phyloP scores from a whole-genome alignment of 2,888 invertebrate species.

The Halocaridina rubra region DNA sequence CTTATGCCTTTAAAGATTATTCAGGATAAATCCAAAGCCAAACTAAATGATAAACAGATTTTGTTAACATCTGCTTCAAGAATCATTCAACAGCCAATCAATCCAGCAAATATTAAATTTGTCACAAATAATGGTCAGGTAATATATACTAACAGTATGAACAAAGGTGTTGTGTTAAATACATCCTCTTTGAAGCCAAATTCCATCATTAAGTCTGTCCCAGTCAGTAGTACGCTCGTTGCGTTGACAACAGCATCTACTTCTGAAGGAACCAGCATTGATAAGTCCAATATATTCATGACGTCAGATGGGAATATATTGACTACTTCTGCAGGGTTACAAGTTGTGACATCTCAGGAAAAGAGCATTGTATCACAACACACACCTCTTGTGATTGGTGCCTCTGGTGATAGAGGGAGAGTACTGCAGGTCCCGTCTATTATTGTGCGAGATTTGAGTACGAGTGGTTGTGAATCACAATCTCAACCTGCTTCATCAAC shows the following conservation, averaged over 20 bases:
- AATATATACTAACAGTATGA: conserved; percentile 10
- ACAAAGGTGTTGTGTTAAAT: not conserved
- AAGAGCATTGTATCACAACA: not conserved
- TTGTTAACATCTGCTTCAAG: not conserved
- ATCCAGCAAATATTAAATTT: conserved; percentile 17
- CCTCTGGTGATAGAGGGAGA: not conserved
- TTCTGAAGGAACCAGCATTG: not conserved
- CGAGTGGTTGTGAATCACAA: not conserved
- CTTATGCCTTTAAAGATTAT: conserved; percentile 28
- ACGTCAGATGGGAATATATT: not conserved
- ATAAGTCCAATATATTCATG: not conserved
- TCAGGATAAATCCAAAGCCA: not conserved
- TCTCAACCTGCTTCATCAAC: not conserved
- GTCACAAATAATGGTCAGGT: conserved; percentile 40
- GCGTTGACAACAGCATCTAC: not conserved
- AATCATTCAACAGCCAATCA: not conserved
- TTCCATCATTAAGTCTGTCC: not conserved
- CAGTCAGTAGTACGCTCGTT: not conserved
- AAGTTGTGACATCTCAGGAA: not conserved
- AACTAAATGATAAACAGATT: not conserved
- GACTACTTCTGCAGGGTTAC: conserved; percentile 8
- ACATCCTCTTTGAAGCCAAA: not conserved
- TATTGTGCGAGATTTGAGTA: not conserved
- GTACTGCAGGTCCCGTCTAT: not conserved
- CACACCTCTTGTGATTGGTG: not conserved